Base-by-base conservation (phyloP, 1,140 invertebrate species). In the Heliothis virescens region DNA sequence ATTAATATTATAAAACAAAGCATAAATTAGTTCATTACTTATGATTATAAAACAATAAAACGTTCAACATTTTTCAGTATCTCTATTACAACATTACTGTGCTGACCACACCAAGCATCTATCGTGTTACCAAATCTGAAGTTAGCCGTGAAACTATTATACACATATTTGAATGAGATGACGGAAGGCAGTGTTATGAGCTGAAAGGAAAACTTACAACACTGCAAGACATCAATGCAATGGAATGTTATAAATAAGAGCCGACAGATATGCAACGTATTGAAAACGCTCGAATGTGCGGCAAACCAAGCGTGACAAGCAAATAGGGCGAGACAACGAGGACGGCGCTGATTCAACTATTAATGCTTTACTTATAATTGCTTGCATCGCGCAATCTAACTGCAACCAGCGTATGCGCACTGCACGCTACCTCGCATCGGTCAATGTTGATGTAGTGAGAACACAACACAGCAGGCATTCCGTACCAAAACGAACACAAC, bases 261-360 rank as follows among this genome's bases (percentile, higher is more conserved):
- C 47, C 48, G 57, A 80, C 62, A 67, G 63, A 69, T 81, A 79
- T 77, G 78, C 63, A 83, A 81, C 57, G 69, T 81, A 82, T 81
- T 67, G 67, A 83, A 26, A 82, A 74, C 80, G 53, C 18, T 71
- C 71, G 65, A 83, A 77, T 82, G 79, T 71, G 52, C 52, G 48
- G 80, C 79, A 77, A 80, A 82, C 87, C 75, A 87, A 89, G 88
- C 90, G 87, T 90, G 85, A 83, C 83, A 89, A 89, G 85, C 88
- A 92, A 91, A 91, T 90, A 89, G 89, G 79, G 85, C 89, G 87
- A 82, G 82, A 81, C 87, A 89, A 89, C 82, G 52, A 82, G 85
- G 67, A 75, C 86, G 77, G 72, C 73, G 69, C 60, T 60, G 79
- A 88, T 83, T 82, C 82, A 85, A 87, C 80, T 83, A 82, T 86